Conservation (phyloP, 1,140 invertebrate genomes). For the Caenorhabditis inopinata region DNA sequence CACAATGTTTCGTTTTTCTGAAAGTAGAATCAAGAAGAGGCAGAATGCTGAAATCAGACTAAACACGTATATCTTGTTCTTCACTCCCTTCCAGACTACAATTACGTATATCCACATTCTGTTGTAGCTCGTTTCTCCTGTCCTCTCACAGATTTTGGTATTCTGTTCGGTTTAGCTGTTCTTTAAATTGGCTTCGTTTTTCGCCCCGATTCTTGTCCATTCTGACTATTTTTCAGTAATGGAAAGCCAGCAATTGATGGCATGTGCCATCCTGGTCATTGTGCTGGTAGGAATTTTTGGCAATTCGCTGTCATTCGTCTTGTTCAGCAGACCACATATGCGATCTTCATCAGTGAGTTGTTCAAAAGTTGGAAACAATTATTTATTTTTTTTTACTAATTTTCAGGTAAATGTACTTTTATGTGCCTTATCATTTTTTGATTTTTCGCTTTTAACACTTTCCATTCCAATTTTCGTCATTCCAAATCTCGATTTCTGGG, state of each 20-base stretch:
- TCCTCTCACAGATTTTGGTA: too few relatives aligned
- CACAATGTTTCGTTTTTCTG: not conserved
- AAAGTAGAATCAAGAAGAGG: not conserved
- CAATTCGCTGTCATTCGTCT: conserved; percentile 49
- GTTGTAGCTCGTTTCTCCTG: not conserved
- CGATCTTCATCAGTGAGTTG: conserved; percentile 49
- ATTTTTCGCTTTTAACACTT: conserved; percentile 55
- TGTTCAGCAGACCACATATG: conserved; percentile 52
- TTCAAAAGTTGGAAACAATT: not conserved
- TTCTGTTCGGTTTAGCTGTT: not conserved
- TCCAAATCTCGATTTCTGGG: conserved; percentile 53
- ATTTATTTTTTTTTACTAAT: too few relatives aligned
- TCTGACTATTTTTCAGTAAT: not conserved
- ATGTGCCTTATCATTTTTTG: conserved; percentile 53
- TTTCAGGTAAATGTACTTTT: conserved; percentile 57
- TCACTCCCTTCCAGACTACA: not conserved
- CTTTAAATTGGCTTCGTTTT: not conserved
- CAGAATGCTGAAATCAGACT: not conserved
- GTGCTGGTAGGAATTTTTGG: conserved; percentile 48
- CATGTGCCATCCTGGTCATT: conserved; percentile 46
- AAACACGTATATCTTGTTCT: conserved; percentile 12
- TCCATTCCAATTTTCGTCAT: conserved; percentile 59
- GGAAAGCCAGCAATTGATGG: conserved; percentile 50
- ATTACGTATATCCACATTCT: not conserved
- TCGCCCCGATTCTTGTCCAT: not conserved